Base-by-base conservation (phyloP, 2,797 vertebrate species). In the Sebastes kiyomatsui region DNA sequence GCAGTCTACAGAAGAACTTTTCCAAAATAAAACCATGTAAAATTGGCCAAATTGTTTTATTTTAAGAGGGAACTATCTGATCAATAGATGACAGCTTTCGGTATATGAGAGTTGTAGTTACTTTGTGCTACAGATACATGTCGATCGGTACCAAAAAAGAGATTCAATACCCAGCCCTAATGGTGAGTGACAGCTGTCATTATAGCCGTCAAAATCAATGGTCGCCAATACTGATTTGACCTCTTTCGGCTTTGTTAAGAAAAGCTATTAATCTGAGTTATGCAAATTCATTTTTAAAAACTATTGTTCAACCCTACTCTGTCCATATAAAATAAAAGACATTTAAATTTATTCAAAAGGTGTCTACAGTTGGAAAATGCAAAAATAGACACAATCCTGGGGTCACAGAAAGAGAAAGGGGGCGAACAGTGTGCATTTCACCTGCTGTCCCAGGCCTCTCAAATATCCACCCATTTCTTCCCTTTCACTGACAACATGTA, bases 381-480 rank as follows among this genome's bases (percentile, higher is more conserved):
- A 52, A 72, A 87, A 86, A 61, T 20, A 82, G 61, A 70, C 55
- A 49, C 14, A 67, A 25, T 18, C 62, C 5, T n/a, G 23, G 42
- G 64, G 64, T 75, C 55, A 69, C 4, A 59, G 20, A 68, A 14
- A 72, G 58, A 72, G 56, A 69, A 23, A 80, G 35, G 32, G 20
- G 72, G 55, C 28, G 10, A 32, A 66, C 54, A 61, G 73, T 52
- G 80, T 71, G 58, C 8, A 35, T 89, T 87, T 92, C 92, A 88
- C 85, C 87, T 89, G 89, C 81, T 72, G 75, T 83, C 77, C 79
- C 81, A 18, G 59, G 68, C 61, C 73, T 84, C 90, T 93, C 80
- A 60, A 35, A 88, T 89, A 81, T 87, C 84, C 84, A 62, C 81
- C 75, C 72, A 64, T 85, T 89, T 89, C 85, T 90, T 92, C 72